Base-by-base conservation (phyloP, 2,797 vertebrate species). In the Valencia hispanica region DNA sequence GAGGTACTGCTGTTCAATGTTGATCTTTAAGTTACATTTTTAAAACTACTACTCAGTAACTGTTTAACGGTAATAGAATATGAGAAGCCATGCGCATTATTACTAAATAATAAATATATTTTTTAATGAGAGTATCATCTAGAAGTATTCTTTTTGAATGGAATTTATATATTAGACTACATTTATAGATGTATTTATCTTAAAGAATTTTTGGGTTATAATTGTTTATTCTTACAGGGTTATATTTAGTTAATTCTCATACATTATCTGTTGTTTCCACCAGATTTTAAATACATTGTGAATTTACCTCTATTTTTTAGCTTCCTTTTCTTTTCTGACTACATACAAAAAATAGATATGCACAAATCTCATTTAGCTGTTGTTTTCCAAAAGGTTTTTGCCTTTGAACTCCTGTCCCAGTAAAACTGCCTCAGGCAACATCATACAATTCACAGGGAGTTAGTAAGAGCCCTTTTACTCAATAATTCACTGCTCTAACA, bases 371-470 rank as follows among this genome's bases (percentile, higher is more conserved):
- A 27, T 34, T 43, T 50, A 12, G 51, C 27, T 43, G n/a, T 30
- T 36, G 20, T 53, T 43, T 68, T 20, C 27, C 18, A 32, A 30
- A 30, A 66, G 6, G 30, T 61, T 78, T 79, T 39, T 69, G 41
- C 70, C 70, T 74, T 12, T 72, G 17, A 75, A 61, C 0, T 32
- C 43, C 0, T 14, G 20, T 65, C 50, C 74, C 78, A 41, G 9
- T 1, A 55, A 81, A 79, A 76, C 68, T 14, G 32, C 57, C 74
- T 74, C 65, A 73, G 73, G 70, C 70, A 83, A 25, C 71, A 66
- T 69, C 51, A 25, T 22, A 57, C 63, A 10, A 72, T 43, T 80
- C 65, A 68, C 32, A 32, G 70, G 17, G 51, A 65, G 47, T 72
- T n/a, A 76, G 77, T 57, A 71, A 53, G 61, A 20, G 10, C 15